Evolutionary conservation across 53 echinoderm and acorn worm species (phyloP), one percentile per base, ranked within the genome.

Genomic region (Arbacia lixula): DNA sequence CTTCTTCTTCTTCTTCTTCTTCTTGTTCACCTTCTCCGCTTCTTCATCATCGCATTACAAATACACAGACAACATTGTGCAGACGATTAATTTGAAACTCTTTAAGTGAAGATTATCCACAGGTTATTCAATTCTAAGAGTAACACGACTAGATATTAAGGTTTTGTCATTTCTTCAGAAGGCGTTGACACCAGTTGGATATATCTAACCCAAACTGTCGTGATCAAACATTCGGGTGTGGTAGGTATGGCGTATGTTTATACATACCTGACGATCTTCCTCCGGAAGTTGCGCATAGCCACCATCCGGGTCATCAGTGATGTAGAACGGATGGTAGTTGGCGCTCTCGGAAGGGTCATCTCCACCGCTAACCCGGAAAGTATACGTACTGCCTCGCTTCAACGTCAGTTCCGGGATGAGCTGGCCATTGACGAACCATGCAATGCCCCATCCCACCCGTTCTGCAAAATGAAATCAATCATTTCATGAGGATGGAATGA

Each of bases 311-410:
- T 89, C 89, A 71, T 91, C 83, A n/a, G 96, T 91, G 85, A 96
- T 93, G 83, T 96, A 96, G 85, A 96, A 88, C 10, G 96, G 96
- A 57, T 96, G 96, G 36, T 96, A 96, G 16, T 82, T 85, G 2
- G 75, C 93, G 29, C 85, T 50, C 12, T 76, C 14, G 20, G 42
- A 10, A 1, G 75, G 74, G 33, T 96, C 72, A 27, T 93, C 62
- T 0, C 96, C 96, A 6, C 96, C 96, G 54, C 79, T 83, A 17
- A 96, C 83, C 9, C 60, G 28, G 62, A 96, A 96, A 10, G 91
- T 96, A 84, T 96, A 96, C 1, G 72, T 96, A 6, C 33, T 72
- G 16, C 93, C 93, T 16, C 93, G 80, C 53, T 72, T 66, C 4
- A 96, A 89, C 12, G 77, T 78, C 12, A 96, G 83, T 39, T 87